Evolutionary conservation across 2,888 invertebrate species (phyloP).

Genomic region (Chorisops tibialis): DNA sequence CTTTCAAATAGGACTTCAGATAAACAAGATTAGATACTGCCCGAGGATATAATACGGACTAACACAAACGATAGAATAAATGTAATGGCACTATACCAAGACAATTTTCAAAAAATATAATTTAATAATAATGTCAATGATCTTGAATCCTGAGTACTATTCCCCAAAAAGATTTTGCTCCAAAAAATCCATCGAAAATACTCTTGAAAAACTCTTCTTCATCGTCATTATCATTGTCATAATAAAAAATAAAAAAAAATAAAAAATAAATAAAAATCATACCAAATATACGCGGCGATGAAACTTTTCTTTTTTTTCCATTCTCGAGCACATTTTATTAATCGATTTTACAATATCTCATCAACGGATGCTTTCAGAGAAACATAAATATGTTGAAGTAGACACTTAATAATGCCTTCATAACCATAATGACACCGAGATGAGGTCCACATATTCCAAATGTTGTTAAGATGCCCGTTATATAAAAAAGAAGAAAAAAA

Average conservation of each 20-base stretch:
- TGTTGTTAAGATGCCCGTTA: slow-evolving; percentile 17
- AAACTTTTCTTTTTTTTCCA: slow-evolving; percentile 14
- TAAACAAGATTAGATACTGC: no score
- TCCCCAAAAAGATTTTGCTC: slow-evolving; percentile 14
- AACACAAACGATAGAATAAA: no score
- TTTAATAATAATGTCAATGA: no score
- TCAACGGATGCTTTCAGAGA: slow-evolving; percentile 21
- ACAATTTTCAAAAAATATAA: no score
- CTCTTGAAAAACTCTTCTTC: slow-evolving; percentile 18
- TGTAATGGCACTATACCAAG: no score
- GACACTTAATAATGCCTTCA: slow-evolving; percentile 3
- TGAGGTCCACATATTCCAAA: slow-evolving; percentile 5
- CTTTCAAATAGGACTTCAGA: no score
- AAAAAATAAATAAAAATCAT: no score
- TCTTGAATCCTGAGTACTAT: no score
- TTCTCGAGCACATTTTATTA: slow-evolving; percentile 21
- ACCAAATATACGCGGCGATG: slow-evolving; percentile 14
- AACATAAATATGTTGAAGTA: slow-evolving; percentile 23
- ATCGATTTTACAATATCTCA: slow-evolving; percentile 27
- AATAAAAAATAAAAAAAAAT: no score
- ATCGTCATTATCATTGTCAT: slow-evolving; percentile 1
- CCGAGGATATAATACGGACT: no score
- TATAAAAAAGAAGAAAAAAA: slow-evolving; percentile 11
- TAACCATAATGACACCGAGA: slow-evolving; percentile 18
- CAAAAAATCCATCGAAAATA: slow-evolving; percentile 10